A percentile compares a stretch with the other conserved stretches of the same genome.
Conservation (phyloP, 2,113 vertebrate species). For the Echinops telfairi region DNA sequence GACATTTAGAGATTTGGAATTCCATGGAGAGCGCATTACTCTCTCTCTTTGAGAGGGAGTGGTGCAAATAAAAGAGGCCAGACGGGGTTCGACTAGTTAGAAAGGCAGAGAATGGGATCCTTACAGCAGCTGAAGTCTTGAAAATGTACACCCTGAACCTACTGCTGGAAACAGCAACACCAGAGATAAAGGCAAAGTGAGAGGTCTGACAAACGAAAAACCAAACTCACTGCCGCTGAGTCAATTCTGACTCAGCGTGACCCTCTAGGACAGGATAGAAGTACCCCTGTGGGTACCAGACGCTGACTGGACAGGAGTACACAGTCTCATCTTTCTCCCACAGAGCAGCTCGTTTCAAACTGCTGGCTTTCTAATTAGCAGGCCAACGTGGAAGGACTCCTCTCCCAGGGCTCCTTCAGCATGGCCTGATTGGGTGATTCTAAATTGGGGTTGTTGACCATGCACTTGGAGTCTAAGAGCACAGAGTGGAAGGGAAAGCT, state of each 20-base stretch:
- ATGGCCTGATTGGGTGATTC: conserved; percentile 43
- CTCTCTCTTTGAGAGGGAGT: conserved; percentile 22
- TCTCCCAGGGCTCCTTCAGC: neutral
- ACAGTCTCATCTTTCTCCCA: too few relatives aligned
- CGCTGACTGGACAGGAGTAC: too few relatives aligned
- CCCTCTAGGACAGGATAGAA: too few relatives aligned
- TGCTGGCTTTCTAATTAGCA: too few relatives aligned
- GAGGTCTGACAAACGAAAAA: too few relatives aligned
- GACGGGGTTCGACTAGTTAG: neutral
- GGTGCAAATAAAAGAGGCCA: neutral
- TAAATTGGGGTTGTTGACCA: neutral
- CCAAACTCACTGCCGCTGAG: too few relatives aligned
- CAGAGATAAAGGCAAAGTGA: neutral
- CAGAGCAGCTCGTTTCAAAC: too few relatives aligned
- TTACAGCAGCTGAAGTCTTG: neutral
- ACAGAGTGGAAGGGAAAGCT: conserved; percentile 38
- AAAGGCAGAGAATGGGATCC: neutral
- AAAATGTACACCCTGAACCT: conserved; percentile 11
- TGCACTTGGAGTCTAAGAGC: conserved; percentile 18
- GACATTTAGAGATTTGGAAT: conserved; percentile 62
- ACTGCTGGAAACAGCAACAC: conserved; percentile 7
- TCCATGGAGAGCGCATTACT: conserved; percentile 19
- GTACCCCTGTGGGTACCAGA: too few relatives aligned
- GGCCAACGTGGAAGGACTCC: too few relatives aligned
- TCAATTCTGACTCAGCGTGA: too few relatives aligned